A percentile compares a stretch with the other conserved stretches of the same genome.
Conservation (phyloP, 2,888 invertebrate species). For the Cryptophagus acutangulus region DNA sequence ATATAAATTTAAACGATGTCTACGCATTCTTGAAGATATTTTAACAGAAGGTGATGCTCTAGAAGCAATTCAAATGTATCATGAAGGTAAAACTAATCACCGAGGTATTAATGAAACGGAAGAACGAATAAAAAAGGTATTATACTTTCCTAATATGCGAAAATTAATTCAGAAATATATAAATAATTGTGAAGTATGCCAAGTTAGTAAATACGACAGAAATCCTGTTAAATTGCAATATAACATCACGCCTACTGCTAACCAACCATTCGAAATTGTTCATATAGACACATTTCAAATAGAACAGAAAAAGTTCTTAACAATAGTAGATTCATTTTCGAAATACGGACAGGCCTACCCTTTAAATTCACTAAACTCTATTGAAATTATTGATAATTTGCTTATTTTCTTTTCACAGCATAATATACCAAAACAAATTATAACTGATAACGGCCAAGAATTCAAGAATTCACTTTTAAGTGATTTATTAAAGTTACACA, state of each 20-base stretch:
- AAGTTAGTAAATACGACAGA: conserved; percentile 19
- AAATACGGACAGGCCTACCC: conserved; percentile 23
- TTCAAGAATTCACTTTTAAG: conserved; percentile 20
- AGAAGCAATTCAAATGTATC: not conserved
- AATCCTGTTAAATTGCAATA: conserved; percentile 15
- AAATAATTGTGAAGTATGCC: conserved; percentile 3
- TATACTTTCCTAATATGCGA: conserved; percentile 2
- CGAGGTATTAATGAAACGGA: conserved; percentile 7
- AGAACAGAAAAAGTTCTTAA: conserved; percentile 18
- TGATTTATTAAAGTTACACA: conserved; percentile 19
- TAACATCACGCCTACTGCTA: conserved; percentile 17
- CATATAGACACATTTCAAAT: conserved; percentile 15
- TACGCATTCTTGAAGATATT: no score
- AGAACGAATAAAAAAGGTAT: conserved; percentile 3
- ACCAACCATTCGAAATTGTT: conserved; percentile 17
- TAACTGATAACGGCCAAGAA: conserved; percentile 23
- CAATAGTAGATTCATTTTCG: conserved; percentile 25
- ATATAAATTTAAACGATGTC: no score
- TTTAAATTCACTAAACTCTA: conserved; percentile 11
- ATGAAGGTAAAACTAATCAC: conserved; percentile 4
- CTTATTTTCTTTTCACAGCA: conserved; percentile 21
- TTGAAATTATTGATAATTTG: conserved; percentile 19
- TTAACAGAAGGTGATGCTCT: not conserved
- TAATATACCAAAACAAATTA: conserved; percentile 19
- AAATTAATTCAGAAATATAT: conserved; percentile 4